Percentiles rank a stretch among this genome's conserved stretches.
These are phyloP conservation scores for Drosophila suboccidentalis DNA, from an alignment of 2,888 invertebrate species.

Conservation along the genomic window DNA sequence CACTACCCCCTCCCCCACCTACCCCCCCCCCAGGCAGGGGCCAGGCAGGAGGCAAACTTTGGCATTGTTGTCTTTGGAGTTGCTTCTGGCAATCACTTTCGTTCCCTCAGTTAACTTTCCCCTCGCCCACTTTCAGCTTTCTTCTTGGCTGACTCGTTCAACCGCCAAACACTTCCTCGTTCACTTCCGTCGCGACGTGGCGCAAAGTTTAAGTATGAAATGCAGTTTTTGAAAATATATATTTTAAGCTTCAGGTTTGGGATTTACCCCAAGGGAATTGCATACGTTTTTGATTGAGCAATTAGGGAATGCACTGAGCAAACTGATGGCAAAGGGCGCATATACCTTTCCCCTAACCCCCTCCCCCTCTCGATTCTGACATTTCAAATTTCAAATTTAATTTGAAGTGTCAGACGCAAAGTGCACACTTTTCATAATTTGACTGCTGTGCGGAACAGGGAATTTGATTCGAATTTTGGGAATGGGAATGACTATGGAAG, in stretches of 20 bases:
- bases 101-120: conserved; percentile 40
- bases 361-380: conserved; percentile 7
- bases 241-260: conserved; percentile 49
- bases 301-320: conserved; percentile 65
- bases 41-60: conserved; percentile 61
- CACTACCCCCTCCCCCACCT: not conserved
- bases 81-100: conserved; percentile 78
- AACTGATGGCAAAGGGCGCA: not conserved
- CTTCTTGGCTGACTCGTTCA: conserved; percentile 35
- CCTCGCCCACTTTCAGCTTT: not conserved
- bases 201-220: conserved; percentile 66
- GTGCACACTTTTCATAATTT: conserved; percentile 76
- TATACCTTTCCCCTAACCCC: not conserved
- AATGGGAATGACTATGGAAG: conserved; percentile 9
- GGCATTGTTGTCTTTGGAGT: conserved; percentile 77
- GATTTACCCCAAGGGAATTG: conserved; percentile 75
- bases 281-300: conserved; percentile 79
- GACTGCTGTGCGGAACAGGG: conserved; percentile 59
- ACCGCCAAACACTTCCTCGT: conserved; percentile 79
- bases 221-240: conserved; percentile 47
- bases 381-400: conserved; percentile 67
- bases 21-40: not conserved
- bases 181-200: conserved; percentile 35
- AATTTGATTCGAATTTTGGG: conserved; percentile 41
- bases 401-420: conserved; percentile 75